phyloP scores from a whole-genome alignment of 2,797 vertebrate genomes.

The Hypotaenidia okinawae region DNA sequence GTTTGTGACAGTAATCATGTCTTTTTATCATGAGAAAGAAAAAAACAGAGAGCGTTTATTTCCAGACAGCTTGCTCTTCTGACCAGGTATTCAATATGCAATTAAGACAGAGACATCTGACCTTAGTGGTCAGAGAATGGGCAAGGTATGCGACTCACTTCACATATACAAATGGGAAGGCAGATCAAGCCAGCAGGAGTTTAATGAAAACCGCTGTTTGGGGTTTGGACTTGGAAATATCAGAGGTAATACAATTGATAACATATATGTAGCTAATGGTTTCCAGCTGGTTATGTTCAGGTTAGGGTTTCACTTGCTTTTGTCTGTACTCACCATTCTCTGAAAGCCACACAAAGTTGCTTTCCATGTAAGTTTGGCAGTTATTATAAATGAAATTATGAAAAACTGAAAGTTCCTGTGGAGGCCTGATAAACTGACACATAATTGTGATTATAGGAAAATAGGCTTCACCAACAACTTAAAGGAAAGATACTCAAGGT shows the following conservation, averaged over 20 bases:
- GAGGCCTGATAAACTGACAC: not conserved
- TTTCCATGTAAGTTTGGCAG: not conserved
- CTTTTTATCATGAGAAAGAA: not conserved
- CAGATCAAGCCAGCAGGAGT: not conserved
- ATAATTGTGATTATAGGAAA: not conserved
- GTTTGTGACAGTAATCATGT: not conserved
- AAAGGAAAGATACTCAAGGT: not conserved
- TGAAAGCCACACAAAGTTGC: not conserved
- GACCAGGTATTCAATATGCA: not conserved
- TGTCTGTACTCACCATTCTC: not conserved
- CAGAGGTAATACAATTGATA: not conserved
- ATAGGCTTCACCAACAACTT: not conserved
- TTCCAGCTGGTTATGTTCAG: not conserved
- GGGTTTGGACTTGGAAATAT: not conserved
- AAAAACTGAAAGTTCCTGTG: not conserved
- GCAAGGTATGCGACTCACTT: not conserved
- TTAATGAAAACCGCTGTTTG: not conserved
- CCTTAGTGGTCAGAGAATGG: not conserved
- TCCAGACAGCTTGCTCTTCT: not conserved
- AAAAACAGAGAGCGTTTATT: not conserved
- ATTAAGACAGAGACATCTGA: not conserved
- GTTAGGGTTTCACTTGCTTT: not conserved
- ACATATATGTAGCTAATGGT: not conserved
- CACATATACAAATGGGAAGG: slow-evolving; percentile 20
- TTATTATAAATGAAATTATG: not conserved